Conservation (phyloP, 2,113 vertebrate genomes). For the Menura novaehollandiae region DNA sequence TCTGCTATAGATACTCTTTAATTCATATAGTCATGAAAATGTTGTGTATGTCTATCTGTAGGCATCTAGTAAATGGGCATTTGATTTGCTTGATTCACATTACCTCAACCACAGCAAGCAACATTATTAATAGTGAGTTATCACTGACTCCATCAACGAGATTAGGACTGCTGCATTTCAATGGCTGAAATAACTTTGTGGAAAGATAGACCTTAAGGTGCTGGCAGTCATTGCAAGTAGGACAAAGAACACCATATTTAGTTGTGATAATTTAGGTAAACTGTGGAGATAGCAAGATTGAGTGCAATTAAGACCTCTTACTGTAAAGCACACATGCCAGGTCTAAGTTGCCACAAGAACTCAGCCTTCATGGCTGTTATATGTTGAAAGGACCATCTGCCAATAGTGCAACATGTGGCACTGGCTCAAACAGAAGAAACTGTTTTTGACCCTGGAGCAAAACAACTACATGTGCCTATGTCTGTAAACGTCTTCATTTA, state of each 20-base stretch:
- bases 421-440: neutral
- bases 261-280: neutral
- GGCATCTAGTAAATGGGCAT: neutral
- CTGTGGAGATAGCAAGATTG: neutral
- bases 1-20: neutral
- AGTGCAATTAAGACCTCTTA: neutral
- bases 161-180: neutral
- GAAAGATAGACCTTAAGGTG: neutral
- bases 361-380: rapidly evolving
- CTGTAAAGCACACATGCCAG: neutral
- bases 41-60: neutral
- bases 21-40: neutral
- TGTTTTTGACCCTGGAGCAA: neutral
- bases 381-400: neutral
- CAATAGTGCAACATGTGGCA: rapidly evolving
- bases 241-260: neutral
- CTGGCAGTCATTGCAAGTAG: neutral
- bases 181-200: neutral
- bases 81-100: neutral
- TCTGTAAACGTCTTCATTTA: neutral
- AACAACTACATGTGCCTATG: rapidly evolving
- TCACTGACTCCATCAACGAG: neutral
- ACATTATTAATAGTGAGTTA: neutral
- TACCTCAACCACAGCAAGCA: neutral
- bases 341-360: neutral